Percentiles rank a stretch among this genome's conserved stretches.
Conservation (phyloP, 2,888 invertebrate genomes). For the Atrina japonica region DNA sequence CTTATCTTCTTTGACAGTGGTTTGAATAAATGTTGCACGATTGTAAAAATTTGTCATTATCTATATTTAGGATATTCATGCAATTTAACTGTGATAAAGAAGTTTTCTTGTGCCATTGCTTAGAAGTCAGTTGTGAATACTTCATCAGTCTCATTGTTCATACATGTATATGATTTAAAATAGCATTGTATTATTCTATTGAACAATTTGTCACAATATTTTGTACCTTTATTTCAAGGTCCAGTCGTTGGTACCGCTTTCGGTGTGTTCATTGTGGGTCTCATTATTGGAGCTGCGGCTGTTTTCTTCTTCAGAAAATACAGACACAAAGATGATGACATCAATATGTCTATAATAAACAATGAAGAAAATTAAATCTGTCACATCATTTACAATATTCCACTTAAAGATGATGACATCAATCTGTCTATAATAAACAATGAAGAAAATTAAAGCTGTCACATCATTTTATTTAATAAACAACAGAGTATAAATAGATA, state of each 20-base stretch:
- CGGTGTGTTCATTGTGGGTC: conserved; percentile 36
- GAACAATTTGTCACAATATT: background rate
- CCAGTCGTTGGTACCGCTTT: conserved; percentile 37
- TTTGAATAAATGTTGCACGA: no score
- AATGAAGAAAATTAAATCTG: conserved; percentile 20
- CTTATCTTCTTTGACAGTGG: no score
- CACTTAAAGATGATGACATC: conserved; percentile 31
- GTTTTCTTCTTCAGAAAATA: conserved; percentile 31
- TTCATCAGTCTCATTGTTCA: no score
- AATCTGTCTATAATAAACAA: conserved; percentile 18
- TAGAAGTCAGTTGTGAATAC: no score
- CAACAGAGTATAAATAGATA: no score
- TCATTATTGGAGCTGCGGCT: conserved; percentile 32
- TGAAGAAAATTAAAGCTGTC: conserved; percentile 18
- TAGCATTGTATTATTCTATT: background rate
- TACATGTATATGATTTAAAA: no score
- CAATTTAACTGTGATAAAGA: background rate
- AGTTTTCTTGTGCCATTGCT: background rate
- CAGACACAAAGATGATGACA: conserved; percentile 28
- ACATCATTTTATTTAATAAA: no score
- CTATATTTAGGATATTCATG: no score
- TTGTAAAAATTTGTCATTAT: no score
- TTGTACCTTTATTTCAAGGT: conserved; percentile 24
- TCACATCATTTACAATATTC: no score
- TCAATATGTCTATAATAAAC: conserved; percentile 22